Conservation (phyloP, 2,113 vertebrate species). For the Grantiella picta region DNA sequence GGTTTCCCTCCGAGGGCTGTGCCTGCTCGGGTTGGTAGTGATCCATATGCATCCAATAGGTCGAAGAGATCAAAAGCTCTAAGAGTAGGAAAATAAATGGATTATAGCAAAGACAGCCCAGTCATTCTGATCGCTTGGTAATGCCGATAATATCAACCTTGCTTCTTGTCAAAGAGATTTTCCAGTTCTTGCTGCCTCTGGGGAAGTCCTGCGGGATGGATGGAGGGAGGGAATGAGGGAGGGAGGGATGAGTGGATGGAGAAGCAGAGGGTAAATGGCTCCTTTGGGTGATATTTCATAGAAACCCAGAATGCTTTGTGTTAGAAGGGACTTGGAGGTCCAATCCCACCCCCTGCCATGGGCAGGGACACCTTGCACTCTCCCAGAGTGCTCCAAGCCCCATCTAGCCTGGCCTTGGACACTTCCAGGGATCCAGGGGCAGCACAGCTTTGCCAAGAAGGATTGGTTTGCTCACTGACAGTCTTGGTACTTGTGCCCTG, state of each 20-base stretch:
- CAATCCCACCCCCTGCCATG: neutral
- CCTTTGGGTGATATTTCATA: neutral
- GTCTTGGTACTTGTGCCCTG: neutral
- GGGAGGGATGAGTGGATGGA: neutral
- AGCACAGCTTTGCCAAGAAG: neutral
- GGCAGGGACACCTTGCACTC: neutral
- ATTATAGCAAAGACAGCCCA: neutral
- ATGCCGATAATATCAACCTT: neutral
- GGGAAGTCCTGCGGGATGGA: neutral
- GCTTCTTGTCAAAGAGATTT: neutral
- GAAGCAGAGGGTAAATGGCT: neutral
- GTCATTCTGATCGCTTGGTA: fast-evolving
- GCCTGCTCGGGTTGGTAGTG: neutral
- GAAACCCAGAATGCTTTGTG: neutral
- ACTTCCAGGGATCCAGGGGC: neutral
- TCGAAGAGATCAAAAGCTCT: neutral
- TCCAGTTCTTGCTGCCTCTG: neutral
- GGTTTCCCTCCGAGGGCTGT: neutral
- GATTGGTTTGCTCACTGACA: neutral
- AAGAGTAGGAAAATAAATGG: neutral
- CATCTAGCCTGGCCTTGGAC: fast-evolving
- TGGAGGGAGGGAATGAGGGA: neutral
- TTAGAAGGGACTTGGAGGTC: neutral
- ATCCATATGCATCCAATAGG: neutral
- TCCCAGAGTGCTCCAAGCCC: fast-evolving